These are phyloP conservation scores for Peromyscus nudipes DNA, from an alignment of 2,797 vertebrate species.

Conservation along the genomic window DNA sequence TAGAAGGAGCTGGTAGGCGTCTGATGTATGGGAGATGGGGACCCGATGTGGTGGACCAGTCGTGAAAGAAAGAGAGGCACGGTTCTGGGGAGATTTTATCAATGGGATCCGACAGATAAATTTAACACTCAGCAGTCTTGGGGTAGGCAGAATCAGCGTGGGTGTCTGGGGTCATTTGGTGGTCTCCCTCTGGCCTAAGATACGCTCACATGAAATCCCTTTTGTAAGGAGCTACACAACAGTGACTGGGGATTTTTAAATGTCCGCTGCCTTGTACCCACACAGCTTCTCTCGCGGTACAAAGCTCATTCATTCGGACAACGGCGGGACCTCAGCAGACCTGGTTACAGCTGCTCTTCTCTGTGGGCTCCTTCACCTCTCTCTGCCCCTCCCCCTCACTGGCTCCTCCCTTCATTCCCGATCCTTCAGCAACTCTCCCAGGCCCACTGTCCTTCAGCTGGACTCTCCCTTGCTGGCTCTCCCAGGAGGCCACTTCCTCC, in stretches of 20 bases:
- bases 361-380: not conserved
- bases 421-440: not conserved
- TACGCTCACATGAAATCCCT: not conserved
- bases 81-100: no score
- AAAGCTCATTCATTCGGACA: not conserved
- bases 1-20: not conserved
- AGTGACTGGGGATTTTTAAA: not conserved
- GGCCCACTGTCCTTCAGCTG: not conserved
- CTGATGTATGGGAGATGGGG: not conserved
- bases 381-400: not conserved
- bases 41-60: not conserved
- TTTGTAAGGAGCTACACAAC: not conserved
- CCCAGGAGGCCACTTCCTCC: not conserved
- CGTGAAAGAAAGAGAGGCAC: not conserved
- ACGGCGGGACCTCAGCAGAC: not conserved
- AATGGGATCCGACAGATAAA: rapidly evolving
- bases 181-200: not conserved
- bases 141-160: not conserved
- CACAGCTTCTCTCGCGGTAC: not conserved
- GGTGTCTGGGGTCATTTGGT: not conserved
- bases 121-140: no score
- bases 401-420: not conserved
- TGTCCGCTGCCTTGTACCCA: not conserved
- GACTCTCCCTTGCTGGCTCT: not conserved
- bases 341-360: not conserved